A percentile compares a stretch with the other conserved stretches of the same genome.
Conservation (phyloP, 2,113 vertebrate genomes). For the Dascyllus trimaculatus region DNA sequence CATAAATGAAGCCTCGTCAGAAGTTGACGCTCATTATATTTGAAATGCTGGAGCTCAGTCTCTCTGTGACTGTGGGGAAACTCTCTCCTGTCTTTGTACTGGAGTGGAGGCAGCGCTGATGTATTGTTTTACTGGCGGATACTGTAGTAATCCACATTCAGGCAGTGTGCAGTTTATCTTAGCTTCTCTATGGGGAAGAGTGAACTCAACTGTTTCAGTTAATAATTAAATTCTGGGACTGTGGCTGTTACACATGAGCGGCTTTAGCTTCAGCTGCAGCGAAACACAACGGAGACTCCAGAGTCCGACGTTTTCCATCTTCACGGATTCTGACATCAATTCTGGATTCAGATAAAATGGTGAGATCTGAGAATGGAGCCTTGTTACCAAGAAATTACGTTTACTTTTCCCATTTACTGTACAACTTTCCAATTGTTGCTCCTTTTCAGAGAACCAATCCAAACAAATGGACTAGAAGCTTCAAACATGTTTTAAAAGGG, state of each 20-base stretch:
- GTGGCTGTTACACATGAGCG: slow-evolving; percentile 24
- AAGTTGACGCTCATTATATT: slow-evolving; percentile 75
- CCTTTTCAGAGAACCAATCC: too few species aligned
- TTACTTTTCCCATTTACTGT: too few species aligned
- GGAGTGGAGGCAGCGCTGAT: slow-evolving; percentile 37
- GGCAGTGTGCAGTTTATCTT: slow-evolving; percentile 32
- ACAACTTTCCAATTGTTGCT: too few species aligned
- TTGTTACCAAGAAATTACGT: too few species aligned
- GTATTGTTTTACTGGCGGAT: slow-evolving; percentile 52
- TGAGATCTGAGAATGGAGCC: too few species aligned
- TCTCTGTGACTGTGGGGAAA: slow-evolving; percentile 31
- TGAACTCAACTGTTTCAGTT: slow-evolving; percentile 46
- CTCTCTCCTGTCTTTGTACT: slow-evolving; percentile 30
- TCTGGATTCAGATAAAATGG: too few species aligned
- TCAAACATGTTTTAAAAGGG: too few species aligned
- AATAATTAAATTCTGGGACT: slow-evolving; percentile 52
- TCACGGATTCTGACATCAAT: too few species aligned
- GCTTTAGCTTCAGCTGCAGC: background rate
- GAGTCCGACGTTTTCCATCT: too few species aligned
- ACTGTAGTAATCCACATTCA: slow-evolving; percentile 52
- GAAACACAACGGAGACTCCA: too few species aligned
- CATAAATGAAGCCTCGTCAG: slow-evolving; percentile 75
- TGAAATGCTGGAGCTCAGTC: slow-evolving; percentile 62
- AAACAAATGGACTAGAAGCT: too few species aligned
- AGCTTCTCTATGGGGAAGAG: slow-evolving; percentile 38